Base-by-base conservation (phyloP, 2,888 invertebrate species). In the Corbicula japonica region DNA sequence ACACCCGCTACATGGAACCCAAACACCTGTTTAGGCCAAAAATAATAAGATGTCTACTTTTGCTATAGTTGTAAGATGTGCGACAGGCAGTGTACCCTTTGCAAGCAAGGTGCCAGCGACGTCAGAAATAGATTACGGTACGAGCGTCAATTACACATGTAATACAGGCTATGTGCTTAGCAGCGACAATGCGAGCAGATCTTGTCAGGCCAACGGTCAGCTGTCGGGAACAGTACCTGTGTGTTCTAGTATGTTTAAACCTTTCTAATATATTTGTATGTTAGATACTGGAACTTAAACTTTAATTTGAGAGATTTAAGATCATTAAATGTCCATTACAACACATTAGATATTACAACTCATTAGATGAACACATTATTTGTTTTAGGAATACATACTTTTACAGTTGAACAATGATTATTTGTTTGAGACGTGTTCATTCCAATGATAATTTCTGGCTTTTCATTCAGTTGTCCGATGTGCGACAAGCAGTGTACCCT, bases 51-150 rank as follows among this genome's bases (percentile, higher is more conserved):
- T n/a, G n/a, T n/a, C n/a, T n/a, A n/a, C n/a, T n/a, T n/a, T n/a
- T n/a, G n/a, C n/a, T 65, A 8, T 60, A 75, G 74, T 75, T 32
- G 44, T 75, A 4, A 58, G 34, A 12, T 80, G 80, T 30, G 38
- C 62, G 18, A 30, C 63, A 6, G 69, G 34, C 34, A 54, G 15
- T 35, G 73, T 70, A 2, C 2, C 66, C 4, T 48, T 66, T 52
- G 50, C 73, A 0, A 23, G 54, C 4, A 65, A 56, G 30, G 21
- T 65, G 1, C 81, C 81, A 8, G 34, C 60, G 6, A 34, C 32
- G 3, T 10, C 76, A 4, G 1, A 38, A 1, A 63, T 58, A 32
- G 34, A 62, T 26, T 76, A 70, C 26, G 35, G 35, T 41, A 41
- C 46, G 1, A 15, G 23, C 15, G 52, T 76, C 21, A 48, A 32